These are phyloP conservation scores for Pentamera pediparva DNA, from an alignment of 53 echinoderm and acorn worm species.

Conservation along the genomic window DNA sequence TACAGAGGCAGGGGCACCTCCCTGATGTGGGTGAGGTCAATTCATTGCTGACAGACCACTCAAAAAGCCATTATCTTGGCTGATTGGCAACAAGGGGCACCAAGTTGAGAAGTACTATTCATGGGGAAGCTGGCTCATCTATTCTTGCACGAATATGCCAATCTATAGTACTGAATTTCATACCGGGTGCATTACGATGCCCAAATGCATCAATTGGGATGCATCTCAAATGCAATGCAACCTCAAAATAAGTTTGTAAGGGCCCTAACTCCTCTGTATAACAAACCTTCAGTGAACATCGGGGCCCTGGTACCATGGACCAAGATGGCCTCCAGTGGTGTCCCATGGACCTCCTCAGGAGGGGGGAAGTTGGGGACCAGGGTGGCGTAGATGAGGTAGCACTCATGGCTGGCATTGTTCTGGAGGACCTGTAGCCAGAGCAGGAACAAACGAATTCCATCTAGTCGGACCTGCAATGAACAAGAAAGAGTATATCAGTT, in stretches of 20 bases:
- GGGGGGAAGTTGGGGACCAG: conserved; percentile 79
- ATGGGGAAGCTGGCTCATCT: too few species aligned
- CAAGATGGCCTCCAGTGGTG: conserved; percentile 71
- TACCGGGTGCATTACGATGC: not conserved
- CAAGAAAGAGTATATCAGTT: not conserved
- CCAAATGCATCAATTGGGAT: not conserved
- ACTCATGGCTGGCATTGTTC: conserved; percentile 83
- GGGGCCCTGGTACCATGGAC: conserved; percentile 13
- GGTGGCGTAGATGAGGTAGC: conserved; percentile 95
- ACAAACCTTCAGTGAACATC: conserved; percentile 8
- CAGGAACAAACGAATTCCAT: conserved; percentile 90
- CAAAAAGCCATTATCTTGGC: too few species aligned
- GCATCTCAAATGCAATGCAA: too few species aligned
- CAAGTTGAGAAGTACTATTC: too few species aligned
- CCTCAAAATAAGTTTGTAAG: not conserved
- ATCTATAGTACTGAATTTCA: not conserved
- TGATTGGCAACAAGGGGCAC: too few species aligned
- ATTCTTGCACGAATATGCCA: too few species aligned
- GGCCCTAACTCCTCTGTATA: not conserved
- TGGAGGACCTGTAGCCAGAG: conserved; percentile 95
- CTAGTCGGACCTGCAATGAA: conserved; percentile 68
- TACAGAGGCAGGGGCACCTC: too few species aligned
- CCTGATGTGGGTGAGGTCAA: too few species aligned
- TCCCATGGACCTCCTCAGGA: conserved; percentile 64
- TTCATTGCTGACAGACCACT: too few species aligned